These are phyloP conservation scores for Neoitamus cyanurus DNA, from an alignment of 2,888 invertebrate genomes.

Conservation along the genomic window DNA sequence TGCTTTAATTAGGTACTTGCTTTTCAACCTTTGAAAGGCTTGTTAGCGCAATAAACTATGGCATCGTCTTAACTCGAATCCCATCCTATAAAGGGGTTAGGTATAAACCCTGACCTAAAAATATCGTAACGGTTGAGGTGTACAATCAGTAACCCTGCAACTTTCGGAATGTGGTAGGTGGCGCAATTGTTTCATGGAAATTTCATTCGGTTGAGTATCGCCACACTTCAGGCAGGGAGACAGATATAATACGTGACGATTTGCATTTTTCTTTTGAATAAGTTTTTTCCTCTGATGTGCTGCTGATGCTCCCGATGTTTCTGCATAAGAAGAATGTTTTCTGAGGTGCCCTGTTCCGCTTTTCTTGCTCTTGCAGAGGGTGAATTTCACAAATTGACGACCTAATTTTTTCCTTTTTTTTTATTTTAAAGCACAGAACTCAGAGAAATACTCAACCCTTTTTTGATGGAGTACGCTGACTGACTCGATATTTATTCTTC, in stretches of 20 bases:
- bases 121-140: background rate
- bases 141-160: background rate
- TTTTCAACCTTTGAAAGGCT: background rate
- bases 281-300: background rate
- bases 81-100: background rate
- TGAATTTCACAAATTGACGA: background rate
- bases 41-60: background rate
- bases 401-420: background rate
- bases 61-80: background rate
- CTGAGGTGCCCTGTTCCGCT: background rate
- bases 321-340: background rate
- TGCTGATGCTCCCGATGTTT: background rate
- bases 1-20: background rate
- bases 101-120: background rate
- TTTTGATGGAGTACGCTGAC: background rate
- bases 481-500: background rate
- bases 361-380: background rate
- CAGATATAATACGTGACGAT: conserved; percentile 5
- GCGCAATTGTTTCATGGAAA: background rate
- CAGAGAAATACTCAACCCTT: background rate
- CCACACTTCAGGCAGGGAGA: background rate
- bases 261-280: background rate
- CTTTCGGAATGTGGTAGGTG: background rate
- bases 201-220: background rate
- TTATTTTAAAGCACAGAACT: background rate